Evolutionary conservation across 2,797 vertebrate species (phyloP).

Genomic region (Macrochelys suwanniensis): DNA sequence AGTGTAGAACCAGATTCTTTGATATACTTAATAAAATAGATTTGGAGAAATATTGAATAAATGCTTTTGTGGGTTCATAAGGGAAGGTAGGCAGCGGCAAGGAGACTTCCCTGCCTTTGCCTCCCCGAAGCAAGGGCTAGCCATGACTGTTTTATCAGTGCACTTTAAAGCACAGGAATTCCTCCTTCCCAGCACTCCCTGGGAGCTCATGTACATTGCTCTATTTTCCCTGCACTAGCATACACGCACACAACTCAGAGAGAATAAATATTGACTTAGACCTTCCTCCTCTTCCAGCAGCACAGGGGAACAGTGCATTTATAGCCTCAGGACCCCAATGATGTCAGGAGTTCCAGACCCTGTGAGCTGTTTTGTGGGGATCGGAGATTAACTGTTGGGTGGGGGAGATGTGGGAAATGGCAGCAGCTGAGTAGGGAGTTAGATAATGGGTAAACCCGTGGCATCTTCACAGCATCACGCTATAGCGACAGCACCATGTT

Average conservation of each 20-base stretch:
- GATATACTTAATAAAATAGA: accelerated
- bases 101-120: not conserved
- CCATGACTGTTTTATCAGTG: not conserved
- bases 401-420: not conserved
- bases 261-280: not conserved
- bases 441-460: not conserved
- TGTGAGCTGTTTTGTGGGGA: not conserved
- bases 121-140: not conserved
- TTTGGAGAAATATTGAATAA: not conserved
- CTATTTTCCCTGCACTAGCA: not conserved
- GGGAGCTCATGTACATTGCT: not conserved
- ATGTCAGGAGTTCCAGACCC: not conserved
- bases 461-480: not conserved
- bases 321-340: not conserved
- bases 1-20: not conserved
- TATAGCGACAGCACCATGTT: not conserved
- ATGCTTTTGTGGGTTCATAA: not conserved
- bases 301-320: not conserved
- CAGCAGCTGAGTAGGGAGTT: not conserved
- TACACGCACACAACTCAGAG: not conserved
- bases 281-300: not conserved
- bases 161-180: not conserved
- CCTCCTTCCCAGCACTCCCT: not conserved
- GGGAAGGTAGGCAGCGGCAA: too few relatives aligned
- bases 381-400: not conserved